Percentiles rank a stretch among this genome's conserved stretches.
These are phyloP conservation scores for Stegodyphus mimosarum DNA, from an alignment of 1,140 invertebrate genomes.

Conservation along the genomic window DNA sequence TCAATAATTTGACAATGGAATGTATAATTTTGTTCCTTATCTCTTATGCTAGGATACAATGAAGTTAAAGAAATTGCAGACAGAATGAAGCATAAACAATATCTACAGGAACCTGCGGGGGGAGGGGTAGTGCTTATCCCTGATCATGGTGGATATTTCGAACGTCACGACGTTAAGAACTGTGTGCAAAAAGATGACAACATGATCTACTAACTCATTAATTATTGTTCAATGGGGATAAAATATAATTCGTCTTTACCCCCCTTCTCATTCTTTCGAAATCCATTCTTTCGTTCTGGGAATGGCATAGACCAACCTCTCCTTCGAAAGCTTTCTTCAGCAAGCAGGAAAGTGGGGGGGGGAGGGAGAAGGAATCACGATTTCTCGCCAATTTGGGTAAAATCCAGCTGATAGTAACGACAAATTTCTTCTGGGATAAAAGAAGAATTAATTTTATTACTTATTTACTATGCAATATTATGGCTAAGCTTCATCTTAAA, in stretches of 20 bases:
- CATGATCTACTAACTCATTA: slow-evolving; percentile 30
- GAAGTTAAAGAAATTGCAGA: too few relatives aligned
- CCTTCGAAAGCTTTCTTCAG: neutral
- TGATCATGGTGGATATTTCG: too few relatives aligned
- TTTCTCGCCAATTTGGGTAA: slow-evolving; percentile 40
- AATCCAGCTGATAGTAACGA: slow-evolving; percentile 11
- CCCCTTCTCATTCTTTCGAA: too few relatives aligned
- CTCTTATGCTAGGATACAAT: neutral
- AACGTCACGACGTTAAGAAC: too few relatives aligned
- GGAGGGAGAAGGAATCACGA: slow-evolving; percentile 32
- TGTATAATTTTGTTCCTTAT: slow-evolving; percentile 4
- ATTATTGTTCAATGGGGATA: slow-evolving; percentile 29
- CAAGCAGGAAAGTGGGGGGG: neutral
- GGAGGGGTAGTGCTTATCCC: too few relatives aligned
- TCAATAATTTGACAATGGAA: neutral
- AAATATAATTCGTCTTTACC: neutral
- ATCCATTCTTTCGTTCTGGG: too few relatives aligned
- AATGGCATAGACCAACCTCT: neutral
- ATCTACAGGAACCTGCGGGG: too few relatives aligned
- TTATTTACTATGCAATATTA: neutral
- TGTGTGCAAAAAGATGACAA: too few relatives aligned
- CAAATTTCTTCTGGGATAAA: slow-evolving; percentile 19
- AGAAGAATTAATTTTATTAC: neutral
- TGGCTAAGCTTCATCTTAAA: too few relatives aligned
- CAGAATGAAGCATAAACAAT: too few relatives aligned